Base-by-base conservation (phyloP, 2,888 invertebrate genomes). In the Heliconius cydno region DNA sequence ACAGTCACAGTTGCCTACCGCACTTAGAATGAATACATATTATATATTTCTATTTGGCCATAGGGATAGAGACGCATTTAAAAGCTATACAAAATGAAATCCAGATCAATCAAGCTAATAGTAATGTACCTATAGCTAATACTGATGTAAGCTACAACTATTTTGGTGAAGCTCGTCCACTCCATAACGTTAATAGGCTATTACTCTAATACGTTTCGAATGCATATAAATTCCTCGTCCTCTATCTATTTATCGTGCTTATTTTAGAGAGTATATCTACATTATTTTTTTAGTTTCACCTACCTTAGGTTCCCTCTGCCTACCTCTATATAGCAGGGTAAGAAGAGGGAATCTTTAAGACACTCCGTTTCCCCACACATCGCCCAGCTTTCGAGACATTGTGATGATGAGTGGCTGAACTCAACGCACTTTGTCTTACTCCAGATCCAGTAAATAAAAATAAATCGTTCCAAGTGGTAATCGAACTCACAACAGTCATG, bases 201-300 rank as follows among this genome's bases (percentile, higher is more conserved):
- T 82, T 65, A 82, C 46, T 57, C 76, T 76, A 80, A 80, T 76
- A 81, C 66, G 70, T 77, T 75, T 76, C 71, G 65, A 78, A 67
- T 57, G 57, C 28, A 5, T 65, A 46, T 65, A 41, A 75, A 73
- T 73, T 38, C 38, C 22, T 70, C 68, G 38, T n/a, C 57, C 15
- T 2, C 22, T 72, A 57, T 57, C 28, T 22, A 72, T 72, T 28
- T 57, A 57, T 57, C 22, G 57, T 19, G 46, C 46, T 46, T 46
- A 46, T 46, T 46, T 46, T 19, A 46, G 46, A 0, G 2, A 6
- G 15, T 46, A 46, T 46, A 46, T 0, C 6, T 19, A 19, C 19
- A 46, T 46, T 46, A 6, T 46, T 7, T 46, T 46, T 41, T 46
- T 19, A 46, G 46, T 6, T 46, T 46, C 19, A 46, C 19, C 34